Evolutionary conservation across 2,888 invertebrate species (phyloP).

Genomic region (Lutraria lutraria): DNA sequence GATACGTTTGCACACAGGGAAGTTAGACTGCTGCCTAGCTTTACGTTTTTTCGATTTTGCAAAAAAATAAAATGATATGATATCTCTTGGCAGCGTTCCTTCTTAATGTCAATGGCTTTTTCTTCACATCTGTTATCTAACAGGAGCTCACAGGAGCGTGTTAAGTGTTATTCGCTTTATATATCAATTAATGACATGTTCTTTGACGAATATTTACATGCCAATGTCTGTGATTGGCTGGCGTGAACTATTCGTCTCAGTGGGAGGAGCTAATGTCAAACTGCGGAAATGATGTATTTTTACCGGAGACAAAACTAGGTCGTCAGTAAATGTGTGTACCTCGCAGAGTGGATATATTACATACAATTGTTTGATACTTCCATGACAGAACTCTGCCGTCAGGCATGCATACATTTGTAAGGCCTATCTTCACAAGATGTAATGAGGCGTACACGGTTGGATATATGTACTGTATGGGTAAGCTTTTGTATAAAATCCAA

Average conservation of each 20-base stretch:
- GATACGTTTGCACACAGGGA: neutral
- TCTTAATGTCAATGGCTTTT: conserved; percentile 30
- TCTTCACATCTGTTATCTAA: conserved; percentile 54
- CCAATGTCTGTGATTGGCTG: conserved; percentile 52
- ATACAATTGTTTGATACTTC: conserved; percentile 55
- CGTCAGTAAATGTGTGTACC: conserved; percentile 59
- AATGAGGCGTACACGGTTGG: conserved; percentile 54
- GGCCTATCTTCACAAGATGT: conserved; percentile 57
- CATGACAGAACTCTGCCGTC: conserved; percentile 49
- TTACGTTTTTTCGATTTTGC: neutral
- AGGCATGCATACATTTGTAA: conserved; percentile 58
- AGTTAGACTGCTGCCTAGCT: neutral
- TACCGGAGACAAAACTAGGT: conserved; percentile 54
- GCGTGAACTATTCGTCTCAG: conserved; percentile 49
- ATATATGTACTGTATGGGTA: conserved; percentile 35
- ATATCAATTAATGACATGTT: conserved; percentile 65
- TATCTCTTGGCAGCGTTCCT: conserved; percentile 36
- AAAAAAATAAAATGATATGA: conserved; percentile 11
- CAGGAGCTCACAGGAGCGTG: conserved; percentile 58
- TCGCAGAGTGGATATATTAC: conserved; percentile 51
- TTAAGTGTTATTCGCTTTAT: conserved; percentile 63
- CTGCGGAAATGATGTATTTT: conserved; percentile 52
- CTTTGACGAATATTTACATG: conserved; percentile 60
- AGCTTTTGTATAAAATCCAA: conserved; percentile 38
- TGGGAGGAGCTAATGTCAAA: conserved; percentile 66